Evolutionary conservation across 2,797 vertebrate species (phyloP), one percentile per base, ranked within the genome.

Genomic region (Schizothorax lantsangensis): DNA sequence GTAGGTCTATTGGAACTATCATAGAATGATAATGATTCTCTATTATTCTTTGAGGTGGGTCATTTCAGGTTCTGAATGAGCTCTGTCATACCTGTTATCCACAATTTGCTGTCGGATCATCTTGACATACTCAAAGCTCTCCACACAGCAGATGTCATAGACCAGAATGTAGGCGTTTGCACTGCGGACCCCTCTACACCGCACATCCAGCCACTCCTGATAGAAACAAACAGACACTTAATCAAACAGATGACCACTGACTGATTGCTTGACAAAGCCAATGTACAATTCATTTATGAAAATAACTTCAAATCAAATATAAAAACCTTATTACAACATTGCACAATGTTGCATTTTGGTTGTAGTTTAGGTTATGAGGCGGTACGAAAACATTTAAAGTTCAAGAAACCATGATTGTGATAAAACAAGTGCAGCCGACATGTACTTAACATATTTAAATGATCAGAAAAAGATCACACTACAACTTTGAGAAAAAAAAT

Each of bases 91-190:
- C 97, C 97, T 97, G 0, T 95, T 97, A 87, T 97, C 97, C 91
- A 97, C 92, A 92, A 97, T 97, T 93, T 97, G 97, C 91, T 97
- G 97, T 83, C 97, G 95, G 89, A 97, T 96, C 92, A 96, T 97
- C 94, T 97, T 97, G 94, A 97, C 95, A 90, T 97, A 97, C 92
- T 97, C 97, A 78, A 97, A 97, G 93, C 96, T 97, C 94, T 97
- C 97, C 91, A 97, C 96, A 93, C 97, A 97, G 92, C 97, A 97
- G 95, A 97, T 97, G 95, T 97, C 97, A 91, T 97, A 97, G 90
- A 97, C 97, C 92, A 97, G 93, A 92, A 97, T 96, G 95, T 97
- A 97, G 92, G 96, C 97, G 49, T 97, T 97, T 92, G 96, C 97
- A 0, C 96, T 97, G 89, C 96, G 96, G 90, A 97, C 95, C 74